These are phyloP conservation scores for Xyrichtys novacula DNA, from an alignment of 2,797 vertebrate species.

Conservation along the genomic window DNA sequence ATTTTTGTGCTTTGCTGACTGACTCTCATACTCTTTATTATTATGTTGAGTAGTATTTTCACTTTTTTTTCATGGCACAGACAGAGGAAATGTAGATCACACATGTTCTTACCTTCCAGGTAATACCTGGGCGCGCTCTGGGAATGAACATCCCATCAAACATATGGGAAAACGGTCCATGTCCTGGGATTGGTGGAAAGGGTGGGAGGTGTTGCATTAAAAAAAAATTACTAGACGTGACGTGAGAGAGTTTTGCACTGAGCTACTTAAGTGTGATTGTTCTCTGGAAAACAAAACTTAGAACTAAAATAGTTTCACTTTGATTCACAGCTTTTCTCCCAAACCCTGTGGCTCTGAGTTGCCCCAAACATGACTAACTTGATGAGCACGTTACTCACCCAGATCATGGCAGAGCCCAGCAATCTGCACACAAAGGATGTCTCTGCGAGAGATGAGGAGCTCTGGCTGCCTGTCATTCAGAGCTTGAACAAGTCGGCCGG, in stretches of 20 bases:
- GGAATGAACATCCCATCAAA: conserved; percentile 95
- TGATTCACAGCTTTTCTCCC: not conserved
- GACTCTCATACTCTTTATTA: no score
- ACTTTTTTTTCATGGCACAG: not conserved
- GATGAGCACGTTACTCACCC: conserved; percentile 82
- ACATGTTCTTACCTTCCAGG: conserved; percentile 88
- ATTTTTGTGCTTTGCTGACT: no score
- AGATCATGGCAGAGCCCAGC: conserved; percentile 97
- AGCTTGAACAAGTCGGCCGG: conserved; percentile 87
- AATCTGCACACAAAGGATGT: conserved; percentile 95
- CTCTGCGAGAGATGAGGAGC: conserved; percentile 87
- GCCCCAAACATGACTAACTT: not conserved
- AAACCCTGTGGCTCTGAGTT: not conserved
- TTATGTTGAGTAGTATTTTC: not conserved
- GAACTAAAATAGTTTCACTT: not conserved
- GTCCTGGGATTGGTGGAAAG: conserved; percentile 85
- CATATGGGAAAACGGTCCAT: conserved; percentile 98
- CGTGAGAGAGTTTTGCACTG: not conserved
- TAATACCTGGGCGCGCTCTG: conserved; percentile 79
- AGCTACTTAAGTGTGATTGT: not conserved
- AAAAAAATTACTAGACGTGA: not conserved
- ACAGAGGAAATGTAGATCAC: not conserved
- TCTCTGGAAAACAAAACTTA: not conserved
- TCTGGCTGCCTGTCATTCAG: conserved; percentile 91
- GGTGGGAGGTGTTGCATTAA: conserved; percentile 1